Evolutionary conservation across 2,888 invertebrate genomes (phyloP).

Genomic region (Watsonalla cultraria): DNA sequence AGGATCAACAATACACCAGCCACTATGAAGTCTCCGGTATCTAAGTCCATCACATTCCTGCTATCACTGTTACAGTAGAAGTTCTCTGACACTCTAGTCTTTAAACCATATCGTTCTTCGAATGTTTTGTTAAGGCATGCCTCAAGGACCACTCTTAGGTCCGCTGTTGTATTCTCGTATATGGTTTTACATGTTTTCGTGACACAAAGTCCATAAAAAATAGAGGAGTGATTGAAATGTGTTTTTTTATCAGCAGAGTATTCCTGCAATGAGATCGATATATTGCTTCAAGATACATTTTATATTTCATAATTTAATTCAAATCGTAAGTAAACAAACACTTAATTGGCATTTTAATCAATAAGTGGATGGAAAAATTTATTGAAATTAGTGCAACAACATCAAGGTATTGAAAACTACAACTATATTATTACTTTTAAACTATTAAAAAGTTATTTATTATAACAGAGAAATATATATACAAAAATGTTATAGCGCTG

Average conservation of each 20-base stretch:
- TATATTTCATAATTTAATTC: no score
- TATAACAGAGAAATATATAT: no score
- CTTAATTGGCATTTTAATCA: no score
- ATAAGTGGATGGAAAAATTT: no score
- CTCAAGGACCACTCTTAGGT: slow-evolving; percentile 22
- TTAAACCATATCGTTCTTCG: slow-evolving; percentile 17
- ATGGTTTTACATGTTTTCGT: slow-evolving; percentile 22
- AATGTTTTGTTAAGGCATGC: slow-evolving; percentile 34
- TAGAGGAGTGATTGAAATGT: slow-evolving; percentile 31
- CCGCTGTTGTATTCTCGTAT: slow-evolving; percentile 13
- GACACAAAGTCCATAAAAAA: slow-evolving; percentile 30
- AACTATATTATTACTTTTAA: no score
- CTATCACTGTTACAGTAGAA: slow-evolving; percentile 9
- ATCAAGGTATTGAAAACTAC: no score
- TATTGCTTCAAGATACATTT: neutral
- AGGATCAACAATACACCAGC: slow-evolving; percentile 18
- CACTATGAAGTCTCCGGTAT: slow-evolving; percentile 13
- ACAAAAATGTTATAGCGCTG: no score
- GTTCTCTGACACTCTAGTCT: slow-evolving; percentile 11
- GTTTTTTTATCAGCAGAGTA: slow-evolving; percentile 23
- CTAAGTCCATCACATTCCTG: neutral
- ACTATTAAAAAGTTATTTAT: no score
- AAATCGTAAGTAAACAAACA: no score
- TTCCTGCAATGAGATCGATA: slow-evolving; percentile 21
- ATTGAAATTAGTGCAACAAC: no score